These are phyloP conservation scores for Crematogaster levior DNA, from an alignment of 2,888 invertebrate genomes.

Conservation along the genomic window DNA sequence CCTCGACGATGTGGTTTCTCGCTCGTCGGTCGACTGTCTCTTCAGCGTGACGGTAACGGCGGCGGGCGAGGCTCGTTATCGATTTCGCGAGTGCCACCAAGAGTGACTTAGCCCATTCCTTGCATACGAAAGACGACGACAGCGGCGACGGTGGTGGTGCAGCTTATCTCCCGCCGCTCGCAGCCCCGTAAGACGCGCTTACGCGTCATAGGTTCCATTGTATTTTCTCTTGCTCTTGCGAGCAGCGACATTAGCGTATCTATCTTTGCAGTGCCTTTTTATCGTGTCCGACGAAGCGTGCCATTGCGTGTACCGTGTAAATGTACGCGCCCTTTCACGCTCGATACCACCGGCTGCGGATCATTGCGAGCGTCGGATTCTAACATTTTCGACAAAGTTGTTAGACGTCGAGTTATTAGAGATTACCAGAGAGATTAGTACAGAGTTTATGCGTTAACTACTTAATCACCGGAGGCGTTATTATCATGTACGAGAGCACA, in stretches of 20 bases:
- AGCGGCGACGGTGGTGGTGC: neutral
- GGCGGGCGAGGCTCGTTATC: slow-evolving; percentile 62
- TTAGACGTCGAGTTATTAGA: neutral
- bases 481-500: neutral
- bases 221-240: slow-evolving; percentile 55
- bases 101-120: slow-evolving; percentile 61
- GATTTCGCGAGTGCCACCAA: slow-evolving; percentile 60
- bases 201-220: slow-evolving; percentile 69
- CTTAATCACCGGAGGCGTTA: neutral
- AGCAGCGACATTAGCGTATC: slow-evolving; percentile 58
- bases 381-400: neutral
- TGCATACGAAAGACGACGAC: slow-evolving; percentile 45
- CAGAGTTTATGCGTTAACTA: neutral
- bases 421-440: neutral
- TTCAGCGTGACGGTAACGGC: slow-evolving; percentile 14
- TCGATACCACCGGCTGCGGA: neutral
- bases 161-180: slow-evolving; percentile 60
- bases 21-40: slow-evolving; percentile 41
- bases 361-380: neutral
- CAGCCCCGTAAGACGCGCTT: slow-evolving; percentile 63
- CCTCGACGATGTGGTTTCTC: slow-evolving; percentile 56
- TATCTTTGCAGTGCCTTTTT: slow-evolving; percentile 35
- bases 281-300: slow-evolving; percentile 25
- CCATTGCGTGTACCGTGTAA: slow-evolving; percentile 9
- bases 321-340: neutral